A percentile compares a stretch with the other conserved stretches of the same genome.
These are phyloP conservation scores for Heliconius hewitsoni DNA, from an alignment of 1,140 invertebrate genomes.

Conservation along the genomic window DNA sequence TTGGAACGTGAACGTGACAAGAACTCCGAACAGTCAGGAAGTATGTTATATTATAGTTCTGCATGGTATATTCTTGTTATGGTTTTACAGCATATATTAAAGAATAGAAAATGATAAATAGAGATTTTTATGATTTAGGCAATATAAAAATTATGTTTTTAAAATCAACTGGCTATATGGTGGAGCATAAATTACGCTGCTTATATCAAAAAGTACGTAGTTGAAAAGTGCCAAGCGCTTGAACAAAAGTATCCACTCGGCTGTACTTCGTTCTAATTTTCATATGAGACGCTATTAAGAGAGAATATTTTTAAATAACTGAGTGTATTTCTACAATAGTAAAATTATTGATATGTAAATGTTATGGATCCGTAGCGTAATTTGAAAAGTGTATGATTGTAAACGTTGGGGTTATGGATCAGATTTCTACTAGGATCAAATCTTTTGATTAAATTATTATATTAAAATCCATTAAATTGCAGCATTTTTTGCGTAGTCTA, in stretches of 20 bases:
- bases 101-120: background rate
- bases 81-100: background rate
- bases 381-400: too few relatives aligned
- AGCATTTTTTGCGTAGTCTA: too few relatives aligned
- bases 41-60: background rate
- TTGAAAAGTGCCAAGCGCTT: background rate
- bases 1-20: slow-evolving; percentile 1
- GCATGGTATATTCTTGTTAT: background rate
- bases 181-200: background rate
- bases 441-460: too few relatives aligned
- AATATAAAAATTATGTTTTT: too few relatives aligned
- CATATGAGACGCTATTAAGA: background rate
- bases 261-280: background rate
- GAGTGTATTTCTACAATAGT: background rate
- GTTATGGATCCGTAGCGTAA: too few relatives aligned
- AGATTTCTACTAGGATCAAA: too few relatives aligned
- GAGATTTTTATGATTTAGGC: too few relatives aligned
- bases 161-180: too few relatives aligned
- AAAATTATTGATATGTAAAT: too few relatives aligned
- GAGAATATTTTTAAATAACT: background rate
- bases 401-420: too few relatives aligned
- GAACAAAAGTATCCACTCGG: background rate
- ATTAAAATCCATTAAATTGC: too few relatives aligned
- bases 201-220: background rate
- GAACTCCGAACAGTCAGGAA: background rate